phyloP scores from a whole-genome alignment of 1,140 invertebrate species.

The Pseudoatta argentina region DNA sequence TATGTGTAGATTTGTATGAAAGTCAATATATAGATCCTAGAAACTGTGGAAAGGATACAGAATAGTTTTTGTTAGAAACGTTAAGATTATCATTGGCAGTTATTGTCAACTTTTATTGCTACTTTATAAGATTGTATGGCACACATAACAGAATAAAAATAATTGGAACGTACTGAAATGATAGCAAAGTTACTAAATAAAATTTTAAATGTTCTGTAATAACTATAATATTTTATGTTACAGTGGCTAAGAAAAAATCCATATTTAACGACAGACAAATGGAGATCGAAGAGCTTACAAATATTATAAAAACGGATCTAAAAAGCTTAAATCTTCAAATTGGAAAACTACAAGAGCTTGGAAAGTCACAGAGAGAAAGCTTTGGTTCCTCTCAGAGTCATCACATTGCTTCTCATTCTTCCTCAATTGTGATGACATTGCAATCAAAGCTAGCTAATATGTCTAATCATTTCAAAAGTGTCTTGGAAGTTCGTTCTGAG shows the following conservation, averaged over 20 bases:
- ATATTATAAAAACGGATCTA: slow-evolving; percentile 99
- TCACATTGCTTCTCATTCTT: slow-evolving; percentile 97
- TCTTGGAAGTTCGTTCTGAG: slow-evolving; percentile 94
- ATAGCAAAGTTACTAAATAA: neutral
- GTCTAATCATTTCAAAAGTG: slow-evolving; percentile 98
- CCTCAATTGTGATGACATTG: slow-evolving; percentile 96
- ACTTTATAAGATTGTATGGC: neutral
- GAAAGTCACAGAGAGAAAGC: slow-evolving; percentile 89
- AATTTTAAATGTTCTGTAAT: neutral
- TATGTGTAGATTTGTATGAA: neutral
- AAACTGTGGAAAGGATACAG: no score
- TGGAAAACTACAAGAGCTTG: slow-evolving; percentile 93
- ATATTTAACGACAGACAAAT: slow-evolving; percentile 98
- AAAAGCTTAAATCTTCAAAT: slow-evolving; percentile 98
- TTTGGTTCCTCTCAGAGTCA: slow-evolving; percentile 88
- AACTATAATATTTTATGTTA: slow-evolving; percentile 79
- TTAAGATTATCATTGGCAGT: neutral
- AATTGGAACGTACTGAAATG: no score
- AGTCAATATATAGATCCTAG: neutral
- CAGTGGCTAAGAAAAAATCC: slow-evolving; percentile 98
- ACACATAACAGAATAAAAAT: neutral
- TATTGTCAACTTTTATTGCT: neutral
- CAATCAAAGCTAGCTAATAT: slow-evolving; percentile 98
- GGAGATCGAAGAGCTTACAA: slow-evolving; percentile 99
- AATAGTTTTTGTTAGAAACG: neutral